Base-by-base conservation (phyloP, 2,888 invertebrate genomes). In the Pandemis cinnamomeana region DNA sequence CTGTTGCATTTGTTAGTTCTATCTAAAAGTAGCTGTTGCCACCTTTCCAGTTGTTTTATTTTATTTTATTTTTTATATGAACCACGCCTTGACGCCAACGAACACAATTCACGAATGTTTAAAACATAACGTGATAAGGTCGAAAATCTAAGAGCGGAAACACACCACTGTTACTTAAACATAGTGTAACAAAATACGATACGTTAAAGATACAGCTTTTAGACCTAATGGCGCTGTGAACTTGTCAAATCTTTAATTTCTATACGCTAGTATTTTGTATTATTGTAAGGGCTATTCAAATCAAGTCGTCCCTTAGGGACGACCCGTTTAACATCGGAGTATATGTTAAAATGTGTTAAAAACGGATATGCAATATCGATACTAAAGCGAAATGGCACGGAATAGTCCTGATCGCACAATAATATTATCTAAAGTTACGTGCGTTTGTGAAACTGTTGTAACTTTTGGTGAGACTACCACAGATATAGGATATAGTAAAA, bases 301-400 rank as follows among this genome's bases (percentile, higher is more conserved):
- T 27, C 58, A 27, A 58, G 27, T 58, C 8, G 10, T 27, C 27
- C 58, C 4, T 8, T 58, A 48, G n/a, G 58, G 44, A 68, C 60
- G 46, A 20, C 46, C 71, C 67, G 71, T 60, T 51, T 48, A 63
- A 46, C n/a, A 55, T 67, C 53, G 42, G 61, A 42, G 15, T 72
- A 67, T 68, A 63, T 48, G 64, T 58, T 60, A 48, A 60, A 60
- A 66, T 60, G 73, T 70, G 73, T 63, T 73, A 70, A 69, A 69
- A 70, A 69, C 73, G 58, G 73, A 41, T 60, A 69, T 69, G 64
- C 64, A 69, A 73, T 73, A 73, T 41, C 51, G 20, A n/a, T 62
- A 67, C 48, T 60, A 48, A 36, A 15, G 46, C 41, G 41, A 55
- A 8, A 42, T 63, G 60, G 41, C 60, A 48, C 10, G 48, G 60